Evolutionary conservation across 2,888 invertebrate species (phyloP), one percentile per base, ranked within the genome.

Genomic region (Nemapogon koenigi): DNA sequence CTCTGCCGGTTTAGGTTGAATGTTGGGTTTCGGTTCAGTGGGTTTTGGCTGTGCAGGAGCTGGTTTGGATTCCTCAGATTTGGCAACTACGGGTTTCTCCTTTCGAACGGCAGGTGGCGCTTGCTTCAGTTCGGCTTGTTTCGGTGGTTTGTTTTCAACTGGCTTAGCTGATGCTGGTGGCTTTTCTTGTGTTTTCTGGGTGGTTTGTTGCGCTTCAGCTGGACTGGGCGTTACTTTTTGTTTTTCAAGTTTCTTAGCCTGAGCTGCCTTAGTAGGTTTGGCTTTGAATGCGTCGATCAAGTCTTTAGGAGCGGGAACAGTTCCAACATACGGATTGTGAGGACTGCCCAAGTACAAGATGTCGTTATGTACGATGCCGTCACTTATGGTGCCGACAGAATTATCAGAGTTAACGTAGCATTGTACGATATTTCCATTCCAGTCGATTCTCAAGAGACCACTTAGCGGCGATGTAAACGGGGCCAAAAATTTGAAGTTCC

Each of bases 401-500:
- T 69, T 71, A 51, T 89, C 85, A 0, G 78, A 81, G 29, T 83
- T 83, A 52, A 86, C 87, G 44, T 88, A 79, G 3, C 84, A 82
- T 16, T 88, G 87, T 3, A 89, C 56, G 43, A 92, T 82, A 42
- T 88, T 84, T 14, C 92, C 93, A 48, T 81, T 80, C 78, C 84
- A 85, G 52, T 89, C 85, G 1, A 91, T 50, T 52, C 88, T 86
- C 25, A 90, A 48, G 30, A 90, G 61, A 1, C 86, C 86, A 3
- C 80, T 55, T 36, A 81, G 64, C 18, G 67, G 62, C 3, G 83
- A 76, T 1, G 54, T 10, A 0, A 82, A 31, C 1, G 55, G 47
- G 1, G 60, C 46, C 0, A 71, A 2, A 15, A 72, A 73, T 49
- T 81, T 78, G 52, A 88, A 86, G 57, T 86, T 83, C 0, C 89